These are phyloP conservation scores for Microcebus griseorufus DNA, from an alignment of 2,113 vertebrate species.

Conservation along the genomic window DNA sequence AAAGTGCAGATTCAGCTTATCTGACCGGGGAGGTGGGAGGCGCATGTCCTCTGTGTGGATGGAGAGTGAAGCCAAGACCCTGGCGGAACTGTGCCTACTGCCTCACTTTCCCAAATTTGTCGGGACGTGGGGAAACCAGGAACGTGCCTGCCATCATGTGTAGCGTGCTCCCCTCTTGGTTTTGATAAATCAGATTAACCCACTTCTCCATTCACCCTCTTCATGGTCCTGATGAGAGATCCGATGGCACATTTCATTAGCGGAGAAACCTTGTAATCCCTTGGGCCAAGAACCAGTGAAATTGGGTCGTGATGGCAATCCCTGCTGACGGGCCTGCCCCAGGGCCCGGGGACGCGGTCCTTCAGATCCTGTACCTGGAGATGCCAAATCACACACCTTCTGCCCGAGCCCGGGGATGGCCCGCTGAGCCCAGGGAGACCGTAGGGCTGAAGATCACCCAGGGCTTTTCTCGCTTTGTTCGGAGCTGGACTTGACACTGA, in stretches of 20 bases:
- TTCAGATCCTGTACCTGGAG: background rate
- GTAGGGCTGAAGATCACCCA: background rate
- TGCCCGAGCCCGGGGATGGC: accelerated
- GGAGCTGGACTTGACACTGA: background rate
- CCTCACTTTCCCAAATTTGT: background rate
- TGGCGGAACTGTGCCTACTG: accelerated
- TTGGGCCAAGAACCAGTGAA: background rate
- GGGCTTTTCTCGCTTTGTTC: too few relatives aligned
- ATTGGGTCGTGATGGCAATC: accelerated
- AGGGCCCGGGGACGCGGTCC: accelerated
- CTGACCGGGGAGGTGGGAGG: background rate
- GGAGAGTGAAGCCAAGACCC: background rate
- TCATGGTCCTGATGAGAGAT: background rate
- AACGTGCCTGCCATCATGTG: accelerated
- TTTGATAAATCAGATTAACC: background rate
- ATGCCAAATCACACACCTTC: background rate
- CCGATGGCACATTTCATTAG: background rate
- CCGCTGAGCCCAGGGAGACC: background rate
- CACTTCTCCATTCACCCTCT: background rate
- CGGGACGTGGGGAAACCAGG: background rate
- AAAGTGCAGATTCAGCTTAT: background rate
- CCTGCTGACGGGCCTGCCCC: background rate
- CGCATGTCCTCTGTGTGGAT: background rate
- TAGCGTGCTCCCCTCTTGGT: background rate
- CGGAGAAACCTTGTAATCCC: background rate